phyloP scores from a whole-genome alignment of 2,797 vertebrate species.

The Enteromius unitaeniatus region DNA sequence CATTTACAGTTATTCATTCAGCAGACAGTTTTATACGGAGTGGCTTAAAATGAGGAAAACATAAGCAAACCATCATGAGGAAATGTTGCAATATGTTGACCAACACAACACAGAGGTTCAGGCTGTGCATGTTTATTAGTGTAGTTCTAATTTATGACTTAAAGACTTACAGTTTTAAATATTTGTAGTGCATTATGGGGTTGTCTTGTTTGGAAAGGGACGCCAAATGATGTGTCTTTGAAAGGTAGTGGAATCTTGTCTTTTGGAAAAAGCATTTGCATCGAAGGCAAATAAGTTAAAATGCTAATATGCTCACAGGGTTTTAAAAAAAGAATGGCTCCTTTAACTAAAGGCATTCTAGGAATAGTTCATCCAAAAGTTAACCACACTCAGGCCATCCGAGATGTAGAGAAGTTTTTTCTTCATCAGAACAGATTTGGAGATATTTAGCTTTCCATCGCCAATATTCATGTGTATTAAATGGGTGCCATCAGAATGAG shows the following conservation, averaged over 20 bases:
- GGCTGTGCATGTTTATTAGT: not conserved
- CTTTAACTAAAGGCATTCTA: not conserved
- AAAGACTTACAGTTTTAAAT: not conserved
- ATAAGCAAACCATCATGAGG: not conserved
- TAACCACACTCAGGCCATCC: not conserved
- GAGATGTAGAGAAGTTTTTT: not conserved
- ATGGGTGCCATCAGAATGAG: too few species aligned
- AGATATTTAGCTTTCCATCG: not conserved
- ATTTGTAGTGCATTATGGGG: too few species aligned
- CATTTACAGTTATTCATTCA: slow-evolving; percentile 8
- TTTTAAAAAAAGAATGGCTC: not conserved
- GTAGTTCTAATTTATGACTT: not conserved
- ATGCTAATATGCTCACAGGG: not conserved
- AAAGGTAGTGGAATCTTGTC: not conserved
- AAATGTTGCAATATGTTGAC: not conserved
- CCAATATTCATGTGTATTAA: too few species aligned
- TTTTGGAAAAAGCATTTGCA: not conserved
- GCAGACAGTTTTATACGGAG: slow-evolving; percentile 6
- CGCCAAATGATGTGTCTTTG: not conserved
- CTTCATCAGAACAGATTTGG: not conserved
- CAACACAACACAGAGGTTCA: not conserved
- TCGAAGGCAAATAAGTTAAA: not conserved
- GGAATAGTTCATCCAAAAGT: not conserved
- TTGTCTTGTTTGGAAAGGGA: not conserved
- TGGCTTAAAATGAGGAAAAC: not conserved